Percentiles rank a stretch among this genome's conserved stretches.
Evolutionary conservation across 2,113 vertebrate species (phyloP).

Genomic region (Oncorhynchus tshawytscha): DNA sequence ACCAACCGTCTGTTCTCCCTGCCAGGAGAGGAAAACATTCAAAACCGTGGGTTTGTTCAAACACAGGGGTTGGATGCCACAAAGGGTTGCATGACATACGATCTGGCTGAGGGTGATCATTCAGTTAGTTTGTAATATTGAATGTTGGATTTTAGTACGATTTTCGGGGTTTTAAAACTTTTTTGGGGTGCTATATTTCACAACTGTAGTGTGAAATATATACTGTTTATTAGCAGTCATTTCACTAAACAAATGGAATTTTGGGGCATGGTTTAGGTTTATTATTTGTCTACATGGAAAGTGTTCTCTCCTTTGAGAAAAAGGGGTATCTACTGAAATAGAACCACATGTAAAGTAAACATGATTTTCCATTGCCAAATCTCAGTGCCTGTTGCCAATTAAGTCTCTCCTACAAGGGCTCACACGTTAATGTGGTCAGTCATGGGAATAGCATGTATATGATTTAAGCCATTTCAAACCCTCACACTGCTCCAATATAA

Average conservation of each 20-base stretch:
- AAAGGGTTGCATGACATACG: no score
- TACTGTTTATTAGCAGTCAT: no score
- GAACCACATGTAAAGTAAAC: constrained; percentile 64
- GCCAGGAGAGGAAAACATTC: neutral
- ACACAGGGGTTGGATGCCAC: no score
- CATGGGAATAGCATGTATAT: constrained; percentile 10
- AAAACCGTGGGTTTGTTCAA: no score
- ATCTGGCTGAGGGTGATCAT: no score
- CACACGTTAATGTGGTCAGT: constrained; percentile 3
- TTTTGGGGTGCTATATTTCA: no score
- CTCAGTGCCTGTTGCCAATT: constrained; percentile 64
- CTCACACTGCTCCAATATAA: constrained; percentile 17
- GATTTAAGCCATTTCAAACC: constrained; percentile 11
- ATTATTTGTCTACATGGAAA: constrained; percentile 50
- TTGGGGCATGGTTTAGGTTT: constrained; percentile 32
- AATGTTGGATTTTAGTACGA: no score
- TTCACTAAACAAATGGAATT: neutral
- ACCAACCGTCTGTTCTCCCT: neutral
- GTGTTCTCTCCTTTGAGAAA: constrained; percentile 55
- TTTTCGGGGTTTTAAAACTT: no score
- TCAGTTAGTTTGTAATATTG: no score
- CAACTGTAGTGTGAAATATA: no score
- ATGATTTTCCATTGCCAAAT: constrained; percentile 67
- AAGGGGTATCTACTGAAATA: constrained; percentile 52
- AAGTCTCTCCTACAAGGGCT: constrained; percentile 33